Evolutionary conservation across 37 sponge, comb jelly and placozoan species (phyloP), one percentile per base, ranked within the genome.

Genomic region (Agelas oroides): DNA sequence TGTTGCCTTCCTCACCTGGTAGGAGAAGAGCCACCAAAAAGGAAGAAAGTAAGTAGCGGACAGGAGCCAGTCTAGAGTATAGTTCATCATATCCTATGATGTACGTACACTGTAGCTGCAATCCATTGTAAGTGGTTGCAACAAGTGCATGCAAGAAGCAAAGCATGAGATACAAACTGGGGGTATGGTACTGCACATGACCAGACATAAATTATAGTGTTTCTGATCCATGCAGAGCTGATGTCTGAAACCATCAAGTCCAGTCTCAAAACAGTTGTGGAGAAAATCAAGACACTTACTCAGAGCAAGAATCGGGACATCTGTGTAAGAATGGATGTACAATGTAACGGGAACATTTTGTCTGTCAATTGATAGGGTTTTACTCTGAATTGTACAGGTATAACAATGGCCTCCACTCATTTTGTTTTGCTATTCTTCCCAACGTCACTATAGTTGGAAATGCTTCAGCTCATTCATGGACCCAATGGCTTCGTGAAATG

Each of bases 401-500:
- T n/a, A n/a, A n/a, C n/a, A n/a, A n/a, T n/a, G n/a, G n/a, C n/a
- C 46, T 8, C 46, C 46, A 33, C 34, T 32, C 3, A 2, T 11
- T 67, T 61, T 27, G 25, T 61, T 3, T 61, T 25, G 2, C 25
- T n/a, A 25, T 61, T 27, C 25, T 12, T 12, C 23, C 25, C 23
- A 37, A 14, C 18, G 34, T 70, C 36, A 0, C 28, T 53, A 70
- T 40, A n/a, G 32, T 66, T 72, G 64, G 74, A 84, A 5, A 38
- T 89, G 72, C 40, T 89, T 40, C 65, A 70, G 40, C 57, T 86
- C 17, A 74, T 86, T 28, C 74, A 79, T 79, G 87, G 87, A 39
- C 30, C 69, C 21, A 61, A 59, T 59, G 87, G 87, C 25, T 86
- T 77, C 41, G 28, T 78, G 12, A 46, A 34, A 11, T 59, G 66